A percentile compares a stretch with the other conserved stretches of the same genome.
Evolutionary conservation across 2,888 invertebrate genomes (phyloP).

Genomic region (Arge pagana): DNA sequence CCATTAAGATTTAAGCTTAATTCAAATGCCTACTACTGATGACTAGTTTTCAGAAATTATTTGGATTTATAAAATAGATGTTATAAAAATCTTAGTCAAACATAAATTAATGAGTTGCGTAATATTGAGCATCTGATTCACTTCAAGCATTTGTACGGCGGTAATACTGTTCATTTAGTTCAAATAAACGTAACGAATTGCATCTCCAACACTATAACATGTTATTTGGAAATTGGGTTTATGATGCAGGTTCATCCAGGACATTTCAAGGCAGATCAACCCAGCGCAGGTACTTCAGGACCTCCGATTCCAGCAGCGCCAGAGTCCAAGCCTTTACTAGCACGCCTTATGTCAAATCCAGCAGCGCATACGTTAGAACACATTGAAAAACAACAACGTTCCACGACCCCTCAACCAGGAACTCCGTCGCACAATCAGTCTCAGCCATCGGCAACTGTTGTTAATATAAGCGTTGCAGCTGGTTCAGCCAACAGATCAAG

Average conservation of each 20-base stretch:
- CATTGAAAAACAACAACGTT: conserved; percentile 84
- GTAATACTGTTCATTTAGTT: too few relatives aligned
- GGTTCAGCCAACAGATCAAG: conserved; percentile 39
- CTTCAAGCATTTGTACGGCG: too few relatives aligned
- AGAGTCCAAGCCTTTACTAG: conserved; percentile 70
- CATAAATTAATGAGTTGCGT: too few relatives aligned
- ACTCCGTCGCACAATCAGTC: conserved; percentile 33
- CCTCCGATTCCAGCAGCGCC: conserved; percentile 59
- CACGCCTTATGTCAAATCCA: conserved; percentile 81
- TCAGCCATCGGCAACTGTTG: conserved; percentile 30
- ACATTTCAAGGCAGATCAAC: conserved; percentile 51
- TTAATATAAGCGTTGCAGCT: conserved; percentile 32
- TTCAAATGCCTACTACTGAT: background rate
- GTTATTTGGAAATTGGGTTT: too few relatives aligned
- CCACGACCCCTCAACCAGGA: conserved; percentile 69
- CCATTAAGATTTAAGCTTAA: background rate
- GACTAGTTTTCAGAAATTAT: background rate
- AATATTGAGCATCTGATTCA: too few relatives aligned
- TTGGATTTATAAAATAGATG: too few relatives aligned
- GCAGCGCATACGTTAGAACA: conserved; percentile 81
- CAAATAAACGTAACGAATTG: too few relatives aligned
- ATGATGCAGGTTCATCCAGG: conserved; percentile 48
- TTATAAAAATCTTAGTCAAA: too few relatives aligned
- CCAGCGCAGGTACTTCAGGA: conserved; percentile 46
- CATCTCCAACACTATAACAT: too few relatives aligned